These are phyloP conservation scores for Yponomeuta malinellus DNA, from an alignment of 2,888 invertebrate species.

Conservation along the genomic window DNA sequence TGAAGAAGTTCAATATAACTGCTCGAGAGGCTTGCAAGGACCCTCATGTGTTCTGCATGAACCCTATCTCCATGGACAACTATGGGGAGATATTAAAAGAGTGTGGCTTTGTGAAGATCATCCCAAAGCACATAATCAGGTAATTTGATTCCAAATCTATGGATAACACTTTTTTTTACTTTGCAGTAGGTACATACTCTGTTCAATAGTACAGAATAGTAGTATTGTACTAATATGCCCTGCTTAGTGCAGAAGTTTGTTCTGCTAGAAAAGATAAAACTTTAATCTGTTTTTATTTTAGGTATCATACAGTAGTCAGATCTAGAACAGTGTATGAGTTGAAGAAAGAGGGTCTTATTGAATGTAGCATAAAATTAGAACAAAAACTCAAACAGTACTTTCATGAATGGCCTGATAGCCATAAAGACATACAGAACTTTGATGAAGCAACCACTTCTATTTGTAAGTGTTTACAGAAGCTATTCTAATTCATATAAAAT, in stretches of 20 bases:
- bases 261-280: neutral
- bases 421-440: constrained; percentile 36
- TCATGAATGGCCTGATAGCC: constrained; percentile 47
- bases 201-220: too few species aligned
- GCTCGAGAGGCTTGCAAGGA: constrained; percentile 68
- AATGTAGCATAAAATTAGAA: constrained; percentile 42
- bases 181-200: too few species aligned
- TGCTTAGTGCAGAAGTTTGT: too few species aligned
- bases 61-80: constrained; percentile 75
- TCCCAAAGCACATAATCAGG: constrained; percentile 60
- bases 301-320: constrained; percentile 60
- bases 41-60: constrained; percentile 75
- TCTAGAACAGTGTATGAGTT: constrained; percentile 47
- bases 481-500: constrained; percentile 8
- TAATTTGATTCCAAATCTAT: constrained; percentile 23
- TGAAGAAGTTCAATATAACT: constrained; percentile 61
- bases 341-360: constrained; percentile 50
- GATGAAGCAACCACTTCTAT: constrained; percentile 45
- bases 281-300: constrained; percentile 23
- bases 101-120: constrained; percentile 71
- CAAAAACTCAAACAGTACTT: constrained; percentile 43
- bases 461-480: constrained; percentile 39
- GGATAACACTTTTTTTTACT: too few species aligned
- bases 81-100: constrained; percentile 78
- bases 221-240: too few species aligned